Conservation (phyloP, 2,113 vertebrate species). For the Piaya cayana region DNA sequence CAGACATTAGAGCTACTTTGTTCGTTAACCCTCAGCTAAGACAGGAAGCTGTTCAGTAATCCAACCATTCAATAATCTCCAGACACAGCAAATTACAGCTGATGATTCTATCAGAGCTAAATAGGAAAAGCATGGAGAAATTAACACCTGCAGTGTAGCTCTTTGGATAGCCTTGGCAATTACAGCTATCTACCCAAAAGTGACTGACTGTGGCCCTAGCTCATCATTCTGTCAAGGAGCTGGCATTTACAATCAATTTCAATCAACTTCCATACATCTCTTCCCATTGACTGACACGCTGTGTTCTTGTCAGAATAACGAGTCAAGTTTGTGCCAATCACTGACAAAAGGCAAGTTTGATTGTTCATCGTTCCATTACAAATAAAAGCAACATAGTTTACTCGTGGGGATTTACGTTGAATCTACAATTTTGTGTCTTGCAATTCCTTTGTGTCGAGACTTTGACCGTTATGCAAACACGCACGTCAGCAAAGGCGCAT, state of each 20-base stretch:
- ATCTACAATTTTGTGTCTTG: background rate
- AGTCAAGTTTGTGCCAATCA: constrained; percentile 55
- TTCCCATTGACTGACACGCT: constrained; percentile 40
- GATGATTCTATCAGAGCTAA: constrained; percentile 55
- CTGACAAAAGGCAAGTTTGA: constrained; percentile 23
- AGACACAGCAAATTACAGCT: constrained; percentile 44
- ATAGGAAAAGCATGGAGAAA: constrained; percentile 50
- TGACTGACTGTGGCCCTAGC: background rate
- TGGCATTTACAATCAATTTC: constrained; percentile 64
- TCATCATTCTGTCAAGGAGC: constrained; percentile 53
- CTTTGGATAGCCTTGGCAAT: constrained; percentile 28
- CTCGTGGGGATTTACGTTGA: background rate
- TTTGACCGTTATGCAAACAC: background rate
- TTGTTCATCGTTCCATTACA: constrained; percentile 36
- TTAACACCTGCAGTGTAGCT: constrained; percentile 34
- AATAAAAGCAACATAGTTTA: background rate
- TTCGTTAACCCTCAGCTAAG: constrained; percentile 28
- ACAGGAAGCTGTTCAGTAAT: constrained; percentile 25
- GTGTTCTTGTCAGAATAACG: constrained; percentile 22
- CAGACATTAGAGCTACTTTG: background rate
- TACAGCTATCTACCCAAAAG: background rate
- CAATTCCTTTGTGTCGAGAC: background rate
- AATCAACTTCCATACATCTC: constrained; percentile 43
- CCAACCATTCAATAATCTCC: constrained; percentile 44
- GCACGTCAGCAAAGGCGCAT: background rate